These are phyloP conservation scores for Oncorhynchus clarkii DNA, from an alignment of 2,113 vertebrate species.

Conservation along the genomic window DNA sequence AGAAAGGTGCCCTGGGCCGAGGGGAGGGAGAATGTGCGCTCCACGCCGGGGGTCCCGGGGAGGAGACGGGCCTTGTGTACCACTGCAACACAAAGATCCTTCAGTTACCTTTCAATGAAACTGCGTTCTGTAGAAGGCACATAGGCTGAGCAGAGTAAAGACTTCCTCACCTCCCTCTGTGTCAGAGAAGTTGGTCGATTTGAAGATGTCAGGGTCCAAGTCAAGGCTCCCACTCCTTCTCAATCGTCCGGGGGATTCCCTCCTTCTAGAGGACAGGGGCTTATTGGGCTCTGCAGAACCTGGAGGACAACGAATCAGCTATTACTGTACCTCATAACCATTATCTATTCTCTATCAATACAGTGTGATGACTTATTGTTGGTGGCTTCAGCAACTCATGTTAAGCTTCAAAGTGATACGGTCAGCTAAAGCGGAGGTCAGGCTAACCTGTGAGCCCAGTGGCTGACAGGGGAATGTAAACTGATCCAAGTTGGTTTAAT, in stretches of 20 bases:
- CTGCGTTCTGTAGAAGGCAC: not conserved
- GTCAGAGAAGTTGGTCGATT: slow-evolving; percentile 63
- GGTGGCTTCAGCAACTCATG: too few relatives aligned
- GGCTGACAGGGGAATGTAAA: not conserved
- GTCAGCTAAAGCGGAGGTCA: not conserved
- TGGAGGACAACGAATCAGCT: slow-evolving; percentile 12
- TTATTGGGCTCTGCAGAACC: slow-evolving; percentile 68
- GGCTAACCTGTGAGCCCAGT: not conserved
- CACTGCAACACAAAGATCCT: slow-evolving; percentile 46
- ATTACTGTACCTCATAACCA: not conserved
- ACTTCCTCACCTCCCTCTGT: slow-evolving; percentile 77
- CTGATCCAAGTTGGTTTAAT: not conserved
- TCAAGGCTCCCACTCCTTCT: slow-evolving; percentile 83
- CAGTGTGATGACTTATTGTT: too few relatives aligned
- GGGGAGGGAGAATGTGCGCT: slow-evolving; percentile 55
- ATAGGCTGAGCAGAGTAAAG: not conserved
- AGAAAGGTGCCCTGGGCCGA: slow-evolving; percentile 72
- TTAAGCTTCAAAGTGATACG: not conserved
- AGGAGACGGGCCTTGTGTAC: slow-evolving; percentile 70
- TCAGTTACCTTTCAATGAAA: not conserved
- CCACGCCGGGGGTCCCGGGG: slow-evolving; percentile 70
- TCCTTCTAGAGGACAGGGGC: slow-evolving; percentile 60
- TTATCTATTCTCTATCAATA: not conserved
- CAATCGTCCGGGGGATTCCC: slow-evolving; percentile 59
- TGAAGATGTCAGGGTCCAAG: slow-evolving; percentile 78